Conservation (phyloP, 2,888 invertebrate genomes). For the Epinotia ramella region DNA sequence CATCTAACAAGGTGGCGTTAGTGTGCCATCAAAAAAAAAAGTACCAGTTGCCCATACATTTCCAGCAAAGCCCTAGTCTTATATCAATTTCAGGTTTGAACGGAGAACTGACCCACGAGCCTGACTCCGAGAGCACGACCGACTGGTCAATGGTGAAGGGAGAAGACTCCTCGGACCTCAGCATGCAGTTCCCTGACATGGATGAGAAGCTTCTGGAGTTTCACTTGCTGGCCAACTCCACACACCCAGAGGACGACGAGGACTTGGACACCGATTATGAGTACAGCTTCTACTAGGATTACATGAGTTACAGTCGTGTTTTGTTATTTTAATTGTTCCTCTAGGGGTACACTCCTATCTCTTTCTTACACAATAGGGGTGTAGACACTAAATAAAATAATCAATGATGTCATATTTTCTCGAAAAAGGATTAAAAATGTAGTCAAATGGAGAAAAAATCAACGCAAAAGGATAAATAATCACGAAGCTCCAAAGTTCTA, state of each 20-base stretch:
- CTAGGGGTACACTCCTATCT: not conserved
- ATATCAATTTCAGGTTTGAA: constrained; percentile 61
- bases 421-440: too few relatives aligned
- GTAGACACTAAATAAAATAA: too few relatives aligned
- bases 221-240: constrained; percentile 67
- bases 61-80: too few relatives aligned
- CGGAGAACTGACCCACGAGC: constrained; percentile 66
- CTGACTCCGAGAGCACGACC: constrained; percentile 64
- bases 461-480: too few relatives aligned
- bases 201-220: constrained; percentile 71
- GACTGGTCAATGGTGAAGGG: constrained; percentile 67
- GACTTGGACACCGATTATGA: constrained; percentile 71
- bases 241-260: constrained; percentile 59
- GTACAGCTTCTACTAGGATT: constrained; percentile 71
- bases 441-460: too few relatives aligned
- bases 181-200: constrained; percentile 61
- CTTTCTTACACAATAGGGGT: too few relatives aligned
- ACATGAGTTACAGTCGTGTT: constrained; percentile 51
- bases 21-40: too few relatives aligned
- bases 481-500: too few relatives aligned
- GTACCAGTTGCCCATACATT: too few relatives aligned
- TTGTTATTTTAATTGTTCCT: constrained; percentile 31
- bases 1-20: too few relatives aligned
- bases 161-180: constrained; percentile 61
- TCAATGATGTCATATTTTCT: too few relatives aligned